phyloP scores from a whole-genome alignment of 2,888 invertebrate genomes.

The Dasysyrphus albostriatus region DNA sequence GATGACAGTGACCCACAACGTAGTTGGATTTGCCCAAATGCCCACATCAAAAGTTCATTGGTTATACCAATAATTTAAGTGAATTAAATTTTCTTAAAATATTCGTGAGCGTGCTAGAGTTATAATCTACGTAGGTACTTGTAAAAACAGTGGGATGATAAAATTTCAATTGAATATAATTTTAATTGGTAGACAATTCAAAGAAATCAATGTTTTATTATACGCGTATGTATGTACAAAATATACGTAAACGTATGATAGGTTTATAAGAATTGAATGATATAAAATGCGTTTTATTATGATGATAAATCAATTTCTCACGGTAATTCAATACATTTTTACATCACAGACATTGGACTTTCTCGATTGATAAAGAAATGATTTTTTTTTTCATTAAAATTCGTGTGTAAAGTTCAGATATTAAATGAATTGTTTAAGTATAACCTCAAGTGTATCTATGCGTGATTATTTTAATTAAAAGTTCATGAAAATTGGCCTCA shows the following conservation, averaged over 20 bases:
- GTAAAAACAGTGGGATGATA: slow-evolving; percentile 35
- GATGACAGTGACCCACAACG: slow-evolving; percentile 3
- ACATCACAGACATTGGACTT: background rate
- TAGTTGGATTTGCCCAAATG: background rate
- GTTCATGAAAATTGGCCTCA: slow-evolving; percentile 4
- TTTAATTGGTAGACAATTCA: slow-evolving; percentile 66
- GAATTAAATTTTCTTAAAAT: slow-evolving; percentile 41
- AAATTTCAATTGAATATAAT: slow-evolving; percentile 60
- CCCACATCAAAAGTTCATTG: slow-evolving; percentile 22
- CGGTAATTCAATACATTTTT: slow-evolving; percentile 20
- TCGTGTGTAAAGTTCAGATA: slow-evolving; percentile 9
- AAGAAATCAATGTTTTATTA: slow-evolving; percentile 25
- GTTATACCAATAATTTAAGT: slow-evolving; percentile 15
- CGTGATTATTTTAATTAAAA: slow-evolving; percentile 25
- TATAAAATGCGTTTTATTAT: background rate
- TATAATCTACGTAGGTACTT: background rate
- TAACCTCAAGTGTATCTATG: background rate
- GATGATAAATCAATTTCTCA: slow-evolving; percentile 10
- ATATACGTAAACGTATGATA: background rate
- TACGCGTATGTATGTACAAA: background rate
- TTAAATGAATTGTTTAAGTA: background rate
- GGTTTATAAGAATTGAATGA: slow-evolving; percentile 5
- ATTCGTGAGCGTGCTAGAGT: slow-evolving; percentile 43
- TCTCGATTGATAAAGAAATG: background rate
- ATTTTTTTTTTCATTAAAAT: background rate